Base-by-base conservation (phyloP, 2,888 invertebrate genomes). In the Lydus trimaculatus region DNA sequence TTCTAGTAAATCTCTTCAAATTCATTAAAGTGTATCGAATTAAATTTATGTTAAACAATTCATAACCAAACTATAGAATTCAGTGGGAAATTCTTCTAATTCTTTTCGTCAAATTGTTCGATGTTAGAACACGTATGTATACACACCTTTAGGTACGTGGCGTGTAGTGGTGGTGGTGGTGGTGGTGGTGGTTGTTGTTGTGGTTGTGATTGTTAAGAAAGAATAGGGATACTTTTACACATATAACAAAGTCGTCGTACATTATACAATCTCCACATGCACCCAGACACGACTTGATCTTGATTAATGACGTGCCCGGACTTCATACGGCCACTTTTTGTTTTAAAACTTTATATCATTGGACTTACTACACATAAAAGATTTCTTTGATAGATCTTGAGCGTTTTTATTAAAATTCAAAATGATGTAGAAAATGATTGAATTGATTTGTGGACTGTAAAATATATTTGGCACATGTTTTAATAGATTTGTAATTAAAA, bases 301-400 rank as follows among this genome's bases (percentile, higher is more conserved):
- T 78, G 78, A 78, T 78, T 76, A 76, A 78, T 77, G 77, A 76
- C 72, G 77, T 77, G 76, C 74, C 68, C 71, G 72, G 69, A 69
- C 73, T 75, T 73, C 74, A 71, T 72, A 72, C 75, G 67, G 77
- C 75, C 72, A 72, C 77, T 77, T 78, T 78, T 78, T 78, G 76
- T 78, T 75, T 76, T 75, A 73, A 71, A 33, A 62, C 68, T 64
- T 67, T 64, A 8, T 20, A 48, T 52, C 5, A 20, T 48, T 48
- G 20, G 48, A 48, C 68, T 67, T 72, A 36, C 13, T 13, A 3
- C 5, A 5, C n/a, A n/a, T n/a, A 28, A 28, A 28, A 28, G 28
- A 28, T 28, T 28, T 28, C 28, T 28, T 28, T 28, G 28, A 4
- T 4, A 28, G 4, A 28, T 28, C 28, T 28, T 28, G 28, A 3